Evolutionary conservation across 2,113 vertebrate genomes (phyloP), one percentile per base, ranked within the genome.

Genomic region (Stigmatopora nigra): DNA sequence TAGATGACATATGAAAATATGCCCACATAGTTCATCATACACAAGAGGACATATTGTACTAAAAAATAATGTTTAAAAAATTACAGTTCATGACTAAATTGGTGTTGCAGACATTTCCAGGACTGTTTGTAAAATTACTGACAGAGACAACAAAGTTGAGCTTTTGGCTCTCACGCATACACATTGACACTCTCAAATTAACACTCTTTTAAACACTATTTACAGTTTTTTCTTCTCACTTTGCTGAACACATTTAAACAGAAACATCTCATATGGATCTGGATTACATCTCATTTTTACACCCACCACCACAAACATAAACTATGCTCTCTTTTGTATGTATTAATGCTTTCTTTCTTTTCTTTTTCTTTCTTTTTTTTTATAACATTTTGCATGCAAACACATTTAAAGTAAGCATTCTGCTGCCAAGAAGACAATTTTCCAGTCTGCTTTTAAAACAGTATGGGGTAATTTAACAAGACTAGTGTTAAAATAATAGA

Each of bases 401-500:
- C 67, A 38, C 67, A 62, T 15, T 61, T 52, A 4, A 31, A 68
- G 61, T 73, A 75, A 71, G 75, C 75, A 73, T 38, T 76, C 25
- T 80, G 31, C 81, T 81, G 88, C 89, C 89, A 88, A 92, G 88
- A 86, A 89, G 77, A 87, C 82, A 88, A 88, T 92, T 89, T 92
- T 86, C 89, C 88, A 80, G 89, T 88, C 89, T 69, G 91, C 91
- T 92, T 93, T 90, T 81, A 67, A 89, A 83, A 91, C 91, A 89
- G 69, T 56, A 49, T 66, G 68, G 61, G 90, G 88, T 90, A 91
- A 92, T 92, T 91, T 91, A 92, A 92, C 89, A 90, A 89, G 89
- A 88, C 86, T 89, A 71, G 85, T 89, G 82, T 92, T 92, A 80
- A 92, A 92, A 90, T 89, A 85, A 87, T 94, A 93, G 93, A 93